phyloP scores from a whole-genome alignment of 2,113 vertebrate genomes.

The Corvus cornix region DNA sequence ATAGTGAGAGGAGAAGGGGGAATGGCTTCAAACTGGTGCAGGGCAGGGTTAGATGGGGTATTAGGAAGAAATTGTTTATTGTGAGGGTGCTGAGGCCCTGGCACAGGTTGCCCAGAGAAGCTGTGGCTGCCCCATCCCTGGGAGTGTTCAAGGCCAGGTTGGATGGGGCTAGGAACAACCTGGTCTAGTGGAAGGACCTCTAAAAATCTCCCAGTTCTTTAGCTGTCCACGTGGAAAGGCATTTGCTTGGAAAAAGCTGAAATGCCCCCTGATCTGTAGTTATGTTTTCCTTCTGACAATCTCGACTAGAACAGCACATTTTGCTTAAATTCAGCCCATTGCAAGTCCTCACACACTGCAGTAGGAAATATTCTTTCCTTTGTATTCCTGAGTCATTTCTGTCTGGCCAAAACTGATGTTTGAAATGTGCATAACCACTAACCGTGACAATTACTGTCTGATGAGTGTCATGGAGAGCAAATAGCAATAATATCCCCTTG shows the following conservation, averaged over 20 bases:
- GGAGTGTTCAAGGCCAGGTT: not conserved
- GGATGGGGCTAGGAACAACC: not conserved
- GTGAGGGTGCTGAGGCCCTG: not conserved
- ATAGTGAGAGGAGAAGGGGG: not conserved
- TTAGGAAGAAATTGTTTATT: not conserved
- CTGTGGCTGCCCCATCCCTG: not conserved
- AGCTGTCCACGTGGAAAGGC: not conserved
- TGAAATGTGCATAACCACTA: not conserved
- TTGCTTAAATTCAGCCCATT: not conserved
- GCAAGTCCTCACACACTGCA: not conserved
- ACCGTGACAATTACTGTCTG: not conserved
- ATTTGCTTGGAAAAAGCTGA: not conserved
- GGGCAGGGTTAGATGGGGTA: not conserved
- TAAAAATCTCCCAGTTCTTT: not conserved
- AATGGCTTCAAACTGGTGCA: not conserved
- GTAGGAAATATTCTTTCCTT: not conserved
- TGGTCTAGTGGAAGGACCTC: not conserved
- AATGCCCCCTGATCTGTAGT: not conserved
- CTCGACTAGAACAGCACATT: not conserved
- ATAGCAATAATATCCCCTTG: slow-evolving; percentile 1
- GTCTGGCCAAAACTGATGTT: not conserved
- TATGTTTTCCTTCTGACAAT: not conserved
- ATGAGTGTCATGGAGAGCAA: not conserved
- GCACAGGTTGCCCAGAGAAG: not conserved
- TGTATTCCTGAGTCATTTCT: not conserved